Evolutionary conservation across 2,888 invertebrate species (phyloP).

Genomic region (Nomada fabriciana): DNA sequence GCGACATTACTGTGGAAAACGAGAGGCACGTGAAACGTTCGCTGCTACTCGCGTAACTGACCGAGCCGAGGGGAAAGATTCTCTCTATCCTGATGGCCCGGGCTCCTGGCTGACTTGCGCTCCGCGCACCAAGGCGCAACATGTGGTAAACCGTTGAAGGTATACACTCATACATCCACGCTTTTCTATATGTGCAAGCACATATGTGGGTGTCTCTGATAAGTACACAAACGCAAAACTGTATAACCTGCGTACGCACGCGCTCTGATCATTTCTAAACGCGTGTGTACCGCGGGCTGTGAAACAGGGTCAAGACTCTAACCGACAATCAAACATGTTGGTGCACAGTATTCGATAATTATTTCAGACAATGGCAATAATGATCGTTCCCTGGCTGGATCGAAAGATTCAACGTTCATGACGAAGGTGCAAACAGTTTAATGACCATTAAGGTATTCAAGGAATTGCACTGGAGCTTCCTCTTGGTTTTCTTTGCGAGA

Average conservation of each 20-base stretch:
- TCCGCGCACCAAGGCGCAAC: conserved; percentile 82
- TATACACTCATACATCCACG: conserved; percentile 57
- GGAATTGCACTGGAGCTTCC: too few relatives aligned
- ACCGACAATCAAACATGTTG: conserved; percentile 50
- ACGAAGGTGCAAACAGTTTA: too few relatives aligned
- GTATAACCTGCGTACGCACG: conserved; percentile 56
- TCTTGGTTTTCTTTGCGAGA: not conserved
- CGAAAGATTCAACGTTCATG: not conserved
- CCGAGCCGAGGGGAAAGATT: conserved; percentile 74
- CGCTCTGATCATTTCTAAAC: conserved; percentile 51
- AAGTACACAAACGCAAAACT: conserved; percentile 46
- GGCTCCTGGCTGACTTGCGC: conserved; percentile 83
- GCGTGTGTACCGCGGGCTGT: conserved; percentile 52
- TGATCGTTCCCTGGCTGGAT: not conserved
- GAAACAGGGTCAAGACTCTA: conserved; percentile 63
- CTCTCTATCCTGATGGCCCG: conserved; percentile 82
- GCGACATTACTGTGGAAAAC: conserved; percentile 30
- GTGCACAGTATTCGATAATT: conserved; percentile 13
- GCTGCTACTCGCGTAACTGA: conserved; percentile 81
- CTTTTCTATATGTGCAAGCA: conserved; percentile 20
- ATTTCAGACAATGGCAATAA: conserved; percentile 4
- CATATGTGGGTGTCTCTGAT: conserved; percentile 29
- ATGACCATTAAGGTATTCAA: too few relatives aligned
- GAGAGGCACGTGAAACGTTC: conserved; percentile 72
- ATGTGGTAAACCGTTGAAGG: conserved; percentile 81